Percentiles rank a stretch among this genome's conserved stretches.
phyloP scores from a whole-genome alignment of 2,888 invertebrate genomes.

The Tiliacea aurago region DNA sequence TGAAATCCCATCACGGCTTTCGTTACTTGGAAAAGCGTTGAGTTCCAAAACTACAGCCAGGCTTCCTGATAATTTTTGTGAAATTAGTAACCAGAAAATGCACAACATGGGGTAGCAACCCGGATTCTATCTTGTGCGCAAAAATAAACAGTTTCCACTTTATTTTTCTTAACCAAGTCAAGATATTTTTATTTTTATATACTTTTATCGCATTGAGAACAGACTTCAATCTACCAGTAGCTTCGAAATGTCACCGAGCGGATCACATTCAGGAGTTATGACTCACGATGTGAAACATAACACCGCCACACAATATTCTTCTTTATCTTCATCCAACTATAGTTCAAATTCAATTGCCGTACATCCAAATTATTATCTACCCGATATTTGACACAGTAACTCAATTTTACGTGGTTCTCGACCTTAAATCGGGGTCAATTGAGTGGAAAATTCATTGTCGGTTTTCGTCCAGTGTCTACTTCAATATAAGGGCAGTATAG shows the following conservation, averaged over 20 bases:
- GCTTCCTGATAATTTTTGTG: no score
- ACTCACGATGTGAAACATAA: conserved; percentile 56
- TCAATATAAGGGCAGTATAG: conserved; percentile 46
- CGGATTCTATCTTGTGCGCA: not conserved
- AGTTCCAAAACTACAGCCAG: no score
- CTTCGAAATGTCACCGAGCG: conserved; percentile 68
- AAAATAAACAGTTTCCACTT: conserved; percentile 40
- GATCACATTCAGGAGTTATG: conserved; percentile 73
- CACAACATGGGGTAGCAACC: no score
- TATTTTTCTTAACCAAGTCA: conserved; percentile 44
- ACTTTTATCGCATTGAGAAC: conserved; percentile 61
- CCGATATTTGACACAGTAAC: conserved; percentile 60
- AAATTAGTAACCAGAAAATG: no score
- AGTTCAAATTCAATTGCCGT: conserved; percentile 39
- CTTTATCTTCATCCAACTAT: conserved; percentile 27
- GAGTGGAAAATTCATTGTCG: conserved; percentile 67
- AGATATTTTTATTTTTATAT: conserved; percentile 56
- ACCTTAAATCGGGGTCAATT: conserved; percentile 68
- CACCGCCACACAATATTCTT: conserved; percentile 30
- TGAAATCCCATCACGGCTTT: no score
- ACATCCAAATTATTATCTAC: conserved; percentile 53
- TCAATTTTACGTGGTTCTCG: conserved; percentile 67
- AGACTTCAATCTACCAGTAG: conserved; percentile 65
- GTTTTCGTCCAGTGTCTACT: conserved; percentile 45
- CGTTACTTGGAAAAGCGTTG: no score